phyloP scores from a whole-genome alignment of 2,113 vertebrate species.

The Myiozetetes cayanensis region DNA sequence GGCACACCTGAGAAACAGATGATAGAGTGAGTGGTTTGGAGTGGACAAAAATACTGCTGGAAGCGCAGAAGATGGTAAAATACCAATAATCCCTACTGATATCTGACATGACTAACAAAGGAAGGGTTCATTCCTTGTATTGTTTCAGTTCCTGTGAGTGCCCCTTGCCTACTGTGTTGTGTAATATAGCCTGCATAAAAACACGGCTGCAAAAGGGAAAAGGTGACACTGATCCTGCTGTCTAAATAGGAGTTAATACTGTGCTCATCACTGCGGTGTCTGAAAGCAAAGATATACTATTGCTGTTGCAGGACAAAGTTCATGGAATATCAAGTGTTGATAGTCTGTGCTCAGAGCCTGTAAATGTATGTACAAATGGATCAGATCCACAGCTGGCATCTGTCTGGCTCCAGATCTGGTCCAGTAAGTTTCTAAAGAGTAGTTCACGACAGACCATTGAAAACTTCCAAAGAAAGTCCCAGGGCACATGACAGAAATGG shows the following conservation, averaged over 20 bases:
- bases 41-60: background rate
- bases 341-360: conserved; percentile 24
- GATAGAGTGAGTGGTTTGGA: background rate
- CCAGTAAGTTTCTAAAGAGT: conserved; percentile 57
- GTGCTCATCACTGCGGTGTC: background rate
- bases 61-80: background rate
- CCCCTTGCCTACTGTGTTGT: background rate
- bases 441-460: conserved; percentile 56
- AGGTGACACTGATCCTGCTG: background rate
- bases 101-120: background rate
- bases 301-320: conserved; percentile 26
- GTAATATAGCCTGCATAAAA: background rate
- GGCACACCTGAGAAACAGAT: background rate
- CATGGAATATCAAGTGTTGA: conserved; percentile 33
- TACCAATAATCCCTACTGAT: background rate
- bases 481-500: conserved; percentile 54
- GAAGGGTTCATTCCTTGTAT: background rate
- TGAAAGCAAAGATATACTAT: background rate
- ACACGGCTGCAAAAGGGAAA: background rate
- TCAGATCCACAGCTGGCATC: conserved; percentile 60
- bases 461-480: conserved; percentile 50
- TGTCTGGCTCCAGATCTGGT: conserved; percentile 58
- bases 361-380: conserved; percentile 36
- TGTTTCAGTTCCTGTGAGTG: background rate
- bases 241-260: background rate